phyloP scores from a whole-genome alignment of 2,888 invertebrate species.

The Tortricodes alternella region DNA sequence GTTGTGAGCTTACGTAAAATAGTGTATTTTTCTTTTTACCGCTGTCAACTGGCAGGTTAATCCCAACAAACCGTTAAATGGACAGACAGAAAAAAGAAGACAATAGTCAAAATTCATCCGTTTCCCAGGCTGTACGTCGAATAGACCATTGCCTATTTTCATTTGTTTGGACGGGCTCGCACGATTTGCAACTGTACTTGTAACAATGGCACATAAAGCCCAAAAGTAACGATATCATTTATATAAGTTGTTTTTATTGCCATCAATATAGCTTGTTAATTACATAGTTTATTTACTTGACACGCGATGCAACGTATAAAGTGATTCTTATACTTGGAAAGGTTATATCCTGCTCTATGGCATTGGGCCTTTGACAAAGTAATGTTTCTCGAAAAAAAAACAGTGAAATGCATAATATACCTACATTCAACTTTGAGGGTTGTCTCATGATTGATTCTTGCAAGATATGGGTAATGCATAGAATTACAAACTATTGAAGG shows the following conservation, averaged over 20 bases:
- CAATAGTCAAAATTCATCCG: conserved; percentile 45
- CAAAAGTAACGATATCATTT: conserved; percentile 59
- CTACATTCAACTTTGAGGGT: too few relatives aligned
- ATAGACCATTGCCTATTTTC: conserved; percentile 38
- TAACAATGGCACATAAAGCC: conserved; percentile 62
- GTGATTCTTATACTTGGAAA: too few relatives aligned
- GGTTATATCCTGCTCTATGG: too few relatives aligned
- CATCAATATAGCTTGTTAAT: conserved; percentile 30
- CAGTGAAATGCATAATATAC: too few relatives aligned
- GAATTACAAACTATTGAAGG: too few relatives aligned
- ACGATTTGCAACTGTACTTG: conserved; percentile 39
- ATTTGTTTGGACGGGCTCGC: conserved; percentile 43
- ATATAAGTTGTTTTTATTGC: conserved; percentile 49
- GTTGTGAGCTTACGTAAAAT: not conserved
- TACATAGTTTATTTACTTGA: conserved; percentile 6
- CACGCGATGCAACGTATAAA: not conserved
- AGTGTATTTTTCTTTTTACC: not conserved
- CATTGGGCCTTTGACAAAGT: too few relatives aligned
- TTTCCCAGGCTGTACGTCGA: conserved; percentile 40
- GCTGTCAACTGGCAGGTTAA: conserved; percentile 12
- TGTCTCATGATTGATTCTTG: too few relatives aligned
- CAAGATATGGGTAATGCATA: too few relatives aligned
- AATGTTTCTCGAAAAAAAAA: too few relatives aligned
- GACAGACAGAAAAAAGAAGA: conserved; percentile 30
- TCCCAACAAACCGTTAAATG: conserved; percentile 22